Evolutionary conservation across 2,888 invertebrate species (phyloP), one percentile per base, ranked within the genome.

Genomic region (Agapetus fuscipes): DNA sequence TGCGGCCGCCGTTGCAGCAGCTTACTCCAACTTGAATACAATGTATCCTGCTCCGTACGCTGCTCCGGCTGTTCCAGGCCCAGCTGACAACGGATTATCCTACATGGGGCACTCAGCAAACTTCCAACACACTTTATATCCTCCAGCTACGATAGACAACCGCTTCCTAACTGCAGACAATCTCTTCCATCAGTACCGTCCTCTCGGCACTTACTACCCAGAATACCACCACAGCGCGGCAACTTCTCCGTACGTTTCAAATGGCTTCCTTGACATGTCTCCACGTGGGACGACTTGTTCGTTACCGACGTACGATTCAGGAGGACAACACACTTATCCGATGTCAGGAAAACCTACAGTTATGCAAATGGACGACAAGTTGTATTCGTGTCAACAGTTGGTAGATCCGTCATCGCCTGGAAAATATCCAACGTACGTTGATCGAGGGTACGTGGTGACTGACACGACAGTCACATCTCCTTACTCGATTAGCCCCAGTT

Each of bases 161-260:
- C 64, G 84, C 64, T 81, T 89, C 64, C 65, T 90, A 51, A 77
- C 82, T 26, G 80, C 88, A 7, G 89, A 90, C 54, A 89, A 89
- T 56, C 74, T 91, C 53, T 90, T 90, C 69, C 83, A 86, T 57
- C 89, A 90, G 61, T 91, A 91, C 62, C 78, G 90, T 48, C 83
- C 89, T n/a, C 62, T 91, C 33, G 83, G 88, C 26, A 74, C 78
- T 3, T 89, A 90, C 59, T 85, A 85, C 54, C 79, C 83, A 1
- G 82, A 83, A 31, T 83, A 83, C 52, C 82, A 83, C 50, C 82
- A 83, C 51, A 75, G 82, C 29, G 74, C 83, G 5, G 72, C 80
- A 3, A 58, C 72, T 2, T 65, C 72, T 37, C 68, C 74, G 2
- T 83, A 83, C 54, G 77, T 83, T 41, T 79, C 84, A 29, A 89